phyloP scores from a whole-genome alignment of 2,797 vertebrate species.

The Anableps anableps region DNA sequence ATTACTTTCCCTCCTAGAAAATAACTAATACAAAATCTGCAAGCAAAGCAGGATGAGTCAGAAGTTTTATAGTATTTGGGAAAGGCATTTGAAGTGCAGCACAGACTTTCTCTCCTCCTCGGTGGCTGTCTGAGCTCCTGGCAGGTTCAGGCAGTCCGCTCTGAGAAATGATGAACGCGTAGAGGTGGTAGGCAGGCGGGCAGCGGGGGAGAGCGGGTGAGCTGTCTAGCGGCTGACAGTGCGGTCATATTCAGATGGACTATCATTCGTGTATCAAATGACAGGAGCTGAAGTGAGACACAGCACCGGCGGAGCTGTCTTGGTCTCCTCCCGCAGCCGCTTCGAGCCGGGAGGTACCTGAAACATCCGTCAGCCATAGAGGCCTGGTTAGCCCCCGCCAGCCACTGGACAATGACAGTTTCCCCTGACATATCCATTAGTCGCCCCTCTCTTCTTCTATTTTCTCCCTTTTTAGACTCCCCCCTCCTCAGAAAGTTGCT shows the following conservation, averaged over 20 bases:
- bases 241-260: slow-evolving; percentile 72
- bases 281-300: slow-evolving; percentile 79
- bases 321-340: slow-evolving; percentile 34
- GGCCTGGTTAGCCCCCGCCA: slow-evolving; percentile 64
- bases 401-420: slow-evolving; percentile 67
- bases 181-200: slow-evolving; percentile 25
- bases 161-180: slow-evolving; percentile 64
- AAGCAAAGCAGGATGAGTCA: slow-evolving; percentile 61
- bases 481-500: slow-evolving; percentile 47
- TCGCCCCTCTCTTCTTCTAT: slow-evolving; percentile 26
- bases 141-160: slow-evolving; percentile 59
- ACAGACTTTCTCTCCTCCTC: slow-evolving; percentile 58
- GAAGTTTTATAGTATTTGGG: slow-evolving; percentile 66
- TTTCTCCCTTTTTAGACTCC: background rate
- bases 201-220: slow-evolving; percentile 36
- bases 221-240: slow-evolving; percentile 73
- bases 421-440: slow-evolving; percentile 73
- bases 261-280: slow-evolving; percentile 75
- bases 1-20: slow-evolving; percentile 36
- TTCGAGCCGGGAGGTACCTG: slow-evolving; percentile 49
- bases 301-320: slow-evolving; percentile 58
- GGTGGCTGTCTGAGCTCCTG: slow-evolving; percentile 55
- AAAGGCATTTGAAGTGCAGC: slow-evolving; percentile 70
- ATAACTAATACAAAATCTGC: slow-evolving; percentile 43
- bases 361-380: slow-evolving; percentile 67